phyloP scores from a whole-genome alignment of 2,113 vertebrate genomes.

The Mus spicilegus region DNA sequence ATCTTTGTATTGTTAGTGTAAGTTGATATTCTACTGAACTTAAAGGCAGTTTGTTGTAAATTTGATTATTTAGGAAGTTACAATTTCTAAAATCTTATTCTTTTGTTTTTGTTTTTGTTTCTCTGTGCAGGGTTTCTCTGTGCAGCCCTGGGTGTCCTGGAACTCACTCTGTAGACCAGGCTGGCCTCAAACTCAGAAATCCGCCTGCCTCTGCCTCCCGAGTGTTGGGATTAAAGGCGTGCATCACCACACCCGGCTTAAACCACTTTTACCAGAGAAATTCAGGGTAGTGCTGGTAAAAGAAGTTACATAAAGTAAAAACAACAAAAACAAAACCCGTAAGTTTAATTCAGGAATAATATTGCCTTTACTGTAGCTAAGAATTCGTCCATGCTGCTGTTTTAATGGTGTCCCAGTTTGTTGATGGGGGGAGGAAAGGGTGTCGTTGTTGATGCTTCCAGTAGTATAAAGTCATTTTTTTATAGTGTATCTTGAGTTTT shows the following conservation, averaged over 20 bases:
- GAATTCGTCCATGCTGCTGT: not conserved
- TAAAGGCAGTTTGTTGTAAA: not conserved
- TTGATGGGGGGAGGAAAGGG: not conserved
- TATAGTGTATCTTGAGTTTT: conserved; percentile 43
- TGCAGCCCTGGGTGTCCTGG: no score
- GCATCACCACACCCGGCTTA: not conserved
- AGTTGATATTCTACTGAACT: conserved; percentile 44
- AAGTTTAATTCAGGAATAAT: not conserved
- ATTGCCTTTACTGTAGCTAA: conserved; percentile 34
- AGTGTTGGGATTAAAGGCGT: no score
- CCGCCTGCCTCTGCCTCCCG: no score
- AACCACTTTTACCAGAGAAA: not conserved
- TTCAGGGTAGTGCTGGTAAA: not conserved
- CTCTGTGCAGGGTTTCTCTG: no score
- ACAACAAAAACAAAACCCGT: no score
- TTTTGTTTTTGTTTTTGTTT: not conserved
- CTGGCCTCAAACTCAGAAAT: no score
- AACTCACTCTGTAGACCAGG: no score
- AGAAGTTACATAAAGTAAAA: not conserved
- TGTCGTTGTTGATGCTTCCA: conserved; percentile 27
- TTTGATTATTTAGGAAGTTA: conserved; percentile 39
- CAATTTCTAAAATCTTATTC: not conserved
- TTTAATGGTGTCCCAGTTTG: not conserved
- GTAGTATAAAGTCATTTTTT: not conserved
- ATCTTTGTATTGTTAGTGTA: conserved; percentile 7